Base-by-base conservation (phyloP, 2,797 vertebrate genomes). In the Cyclopterus lumpus region DNA sequence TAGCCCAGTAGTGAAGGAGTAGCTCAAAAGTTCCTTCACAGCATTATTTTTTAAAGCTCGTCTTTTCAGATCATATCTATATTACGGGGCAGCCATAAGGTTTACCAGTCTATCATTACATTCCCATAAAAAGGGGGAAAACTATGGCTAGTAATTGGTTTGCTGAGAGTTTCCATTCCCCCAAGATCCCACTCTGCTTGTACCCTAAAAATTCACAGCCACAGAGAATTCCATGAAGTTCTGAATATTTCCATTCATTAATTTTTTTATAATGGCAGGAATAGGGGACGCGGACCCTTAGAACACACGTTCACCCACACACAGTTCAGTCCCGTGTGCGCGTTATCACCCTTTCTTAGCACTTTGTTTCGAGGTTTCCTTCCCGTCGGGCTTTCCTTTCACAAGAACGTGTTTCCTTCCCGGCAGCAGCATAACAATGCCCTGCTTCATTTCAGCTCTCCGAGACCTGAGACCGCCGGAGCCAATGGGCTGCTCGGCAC, bases 341-440 rank as follows among this genome's bases (percentile, higher is more conserved):
- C 70, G 86, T 86, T 84, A 65, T 81, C 82, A 77, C 85, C 80
- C 86, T 92, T 91, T 91, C 85, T 88, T 83, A 82, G 88, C 80
- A 75, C 82, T 91, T 92, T 89, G 83, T 93, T 92, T 91, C 69
- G 44, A 89, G 69, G 83, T 93, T 93, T 91, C 89, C 90, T 91
- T 92, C 89, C 88, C 46, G 14, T 75, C 81, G 76, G 78, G 76
- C 84, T 90, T 89, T 88, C 70, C 82, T 88, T 89, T 90, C 83
- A 71, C 76, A 58, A 36, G 59, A 74, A 63, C 67, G 75, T 65
- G 75, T 88, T 67, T 89, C 88, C 83, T 86, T 69, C 70, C 84
- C 82, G 38, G 86, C 82, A 78, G 88, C 74, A 64, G 44, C 67
- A 75, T 89, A 91, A 91, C 89, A 92, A 92, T 91, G 75, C 76